These are phyloP conservation scores for Habrosyne pyritoides DNA, from an alignment of 2,888 invertebrate species.

Conservation along the genomic window DNA sequence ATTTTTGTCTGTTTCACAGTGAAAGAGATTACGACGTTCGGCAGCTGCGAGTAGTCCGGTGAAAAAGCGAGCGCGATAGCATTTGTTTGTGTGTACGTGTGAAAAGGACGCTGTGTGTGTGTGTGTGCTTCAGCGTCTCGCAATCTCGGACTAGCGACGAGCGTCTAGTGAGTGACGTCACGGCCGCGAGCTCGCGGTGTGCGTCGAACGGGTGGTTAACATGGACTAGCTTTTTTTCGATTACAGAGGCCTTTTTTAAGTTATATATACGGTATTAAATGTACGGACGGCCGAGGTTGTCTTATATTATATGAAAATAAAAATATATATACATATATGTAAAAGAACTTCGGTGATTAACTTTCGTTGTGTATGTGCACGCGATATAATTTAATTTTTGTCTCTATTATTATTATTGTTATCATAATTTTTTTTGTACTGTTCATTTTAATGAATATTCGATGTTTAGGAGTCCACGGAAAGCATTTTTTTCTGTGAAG, in stretches of 20 bases:
- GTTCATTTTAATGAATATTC: conserved; percentile 26
- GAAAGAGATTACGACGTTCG: conserved; percentile 77
- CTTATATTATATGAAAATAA: conserved; percentile 12
- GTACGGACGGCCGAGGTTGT: conserved; percentile 11
- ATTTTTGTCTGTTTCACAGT: conserved; percentile 53
- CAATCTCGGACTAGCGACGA: conserved; percentile 17
- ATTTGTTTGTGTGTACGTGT: conserved; percentile 19
- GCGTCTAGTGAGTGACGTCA: conserved; percentile 8
- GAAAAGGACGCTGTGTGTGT: conserved; percentile 27
- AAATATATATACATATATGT: background rate
- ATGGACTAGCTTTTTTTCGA: conserved; percentile 34
- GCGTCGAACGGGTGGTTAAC: too few species aligned
- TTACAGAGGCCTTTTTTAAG: conserved; percentile 50
- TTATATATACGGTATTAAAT: conserved; percentile 9
- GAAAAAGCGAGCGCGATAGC: conserved; percentile 70
- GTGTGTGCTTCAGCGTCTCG: conserved; percentile 31
- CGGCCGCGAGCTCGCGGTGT: background rate
- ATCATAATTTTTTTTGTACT: conserved; percentile 38
- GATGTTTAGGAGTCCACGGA: conserved; percentile 25
- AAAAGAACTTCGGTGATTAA: conserved; percentile 42
- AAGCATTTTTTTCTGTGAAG: background rate
- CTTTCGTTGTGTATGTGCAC: conserved; percentile 38
- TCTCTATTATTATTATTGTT: conserved; percentile 7
- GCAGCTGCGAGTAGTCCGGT: conserved; percentile 67
- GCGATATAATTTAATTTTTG: background rate